Evolutionary conservation across 2,113 vertebrate species (phyloP).

Genomic region (Mormyrus lacerda): DNA sequence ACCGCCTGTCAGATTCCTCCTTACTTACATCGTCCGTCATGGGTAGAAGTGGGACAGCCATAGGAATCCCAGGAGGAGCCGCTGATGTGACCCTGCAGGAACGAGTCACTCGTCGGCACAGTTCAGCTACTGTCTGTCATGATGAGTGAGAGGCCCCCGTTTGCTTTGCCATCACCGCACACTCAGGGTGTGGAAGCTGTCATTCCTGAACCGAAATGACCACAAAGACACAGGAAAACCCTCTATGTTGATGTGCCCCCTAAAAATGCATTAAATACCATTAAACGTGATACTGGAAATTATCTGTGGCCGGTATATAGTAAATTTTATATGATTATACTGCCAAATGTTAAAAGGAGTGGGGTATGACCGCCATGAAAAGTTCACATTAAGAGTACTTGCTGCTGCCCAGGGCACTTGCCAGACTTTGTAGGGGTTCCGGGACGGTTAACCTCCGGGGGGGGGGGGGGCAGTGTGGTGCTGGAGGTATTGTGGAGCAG

Average conservation of each 20-base stretch:
- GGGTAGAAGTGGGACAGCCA: neutral
- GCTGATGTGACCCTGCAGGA: neutral
- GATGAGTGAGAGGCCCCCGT: neutral
- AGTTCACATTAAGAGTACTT: neutral
- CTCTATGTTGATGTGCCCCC: neutral
- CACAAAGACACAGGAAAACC: neutral
- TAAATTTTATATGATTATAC: neutral
- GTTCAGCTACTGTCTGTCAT: neutral
- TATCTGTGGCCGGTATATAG: neutral
- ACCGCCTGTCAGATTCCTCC: neutral
- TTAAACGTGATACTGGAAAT: neutral
- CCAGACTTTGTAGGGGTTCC: too few species aligned
- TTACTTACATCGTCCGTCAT: neutral
- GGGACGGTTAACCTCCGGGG: too few species aligned
- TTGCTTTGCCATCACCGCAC: neutral
- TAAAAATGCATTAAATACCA: neutral
- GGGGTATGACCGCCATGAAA: neutral
- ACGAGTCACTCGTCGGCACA: neutral
- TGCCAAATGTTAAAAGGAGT: neutral
- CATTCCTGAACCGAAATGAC: neutral
- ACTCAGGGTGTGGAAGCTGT: neutral
- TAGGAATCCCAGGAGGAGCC: neutral
- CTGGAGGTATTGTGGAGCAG: too few species aligned
- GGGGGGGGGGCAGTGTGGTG: too few species aligned
- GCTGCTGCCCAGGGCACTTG: too few species aligned